Conservation (phyloP, 2,797 vertebrate genomes). For the Sandelia bainsii region DNA sequence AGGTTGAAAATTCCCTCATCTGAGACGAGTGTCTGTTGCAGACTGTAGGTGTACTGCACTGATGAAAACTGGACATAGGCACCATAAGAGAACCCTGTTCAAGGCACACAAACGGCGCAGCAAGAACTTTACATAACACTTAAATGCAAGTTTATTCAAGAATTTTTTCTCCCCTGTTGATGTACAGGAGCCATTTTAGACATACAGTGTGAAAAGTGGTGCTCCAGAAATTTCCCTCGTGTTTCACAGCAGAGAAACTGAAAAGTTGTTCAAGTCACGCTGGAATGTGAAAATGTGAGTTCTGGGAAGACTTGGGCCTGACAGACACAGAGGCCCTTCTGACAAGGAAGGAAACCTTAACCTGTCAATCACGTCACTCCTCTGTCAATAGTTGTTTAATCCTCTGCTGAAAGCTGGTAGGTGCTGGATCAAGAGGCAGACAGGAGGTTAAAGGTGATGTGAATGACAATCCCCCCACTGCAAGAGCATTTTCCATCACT, state of each 20-base stretch:
- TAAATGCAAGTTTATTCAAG: constrained; percentile 51
- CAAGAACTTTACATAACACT: constrained; percentile 54
- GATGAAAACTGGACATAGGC: constrained; percentile 54
- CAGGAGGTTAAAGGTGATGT: constrained; percentile 64
- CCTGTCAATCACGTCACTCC: constrained; percentile 77
- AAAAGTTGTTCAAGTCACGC: constrained; percentile 60
- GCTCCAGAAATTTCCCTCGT: constrained; percentile 28
- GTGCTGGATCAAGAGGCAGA: constrained; percentile 53
- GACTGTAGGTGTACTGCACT: constrained; percentile 48
- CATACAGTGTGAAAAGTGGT: constrained; percentile 32
- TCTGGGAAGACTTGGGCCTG: constrained; percentile 61
- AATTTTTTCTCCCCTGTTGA: constrained; percentile 24
- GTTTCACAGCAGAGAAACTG: constrained; percentile 59
- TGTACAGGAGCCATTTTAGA: constrained; percentile 47
- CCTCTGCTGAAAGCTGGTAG: constrained; percentile 71
- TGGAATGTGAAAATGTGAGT: constrained; percentile 75
- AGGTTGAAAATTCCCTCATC: constrained; percentile 67
- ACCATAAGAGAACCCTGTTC: constrained; percentile 43
- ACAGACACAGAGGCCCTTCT: constrained; percentile 61
- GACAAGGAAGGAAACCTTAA: constrained; percentile 68
- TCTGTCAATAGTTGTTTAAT: constrained; percentile 79
- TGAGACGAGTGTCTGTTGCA: constrained; percentile 48
- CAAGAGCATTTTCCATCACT: constrained; percentile 29
- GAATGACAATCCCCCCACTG: constrained; percentile 37
- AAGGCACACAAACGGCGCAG: constrained; percentile 26